Evolutionary conservation across 2,888 invertebrate genomes (phyloP), one percentile per base, ranked within the genome.

Genomic region (Macropis europaea): DNA sequence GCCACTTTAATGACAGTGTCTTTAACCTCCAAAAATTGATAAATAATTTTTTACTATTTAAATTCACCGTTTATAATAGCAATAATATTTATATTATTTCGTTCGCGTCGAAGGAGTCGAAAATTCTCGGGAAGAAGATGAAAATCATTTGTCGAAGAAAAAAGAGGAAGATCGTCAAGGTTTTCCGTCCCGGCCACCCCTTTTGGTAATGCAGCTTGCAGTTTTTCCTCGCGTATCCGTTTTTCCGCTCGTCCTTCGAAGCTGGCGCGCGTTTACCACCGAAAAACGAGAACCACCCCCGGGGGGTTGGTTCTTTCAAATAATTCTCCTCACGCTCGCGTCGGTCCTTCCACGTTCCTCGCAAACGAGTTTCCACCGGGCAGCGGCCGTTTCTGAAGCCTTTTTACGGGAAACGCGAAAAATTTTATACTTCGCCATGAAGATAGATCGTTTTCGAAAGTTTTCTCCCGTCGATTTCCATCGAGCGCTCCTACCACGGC

Each of bases 251-350:
- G 66, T 43, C 66, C 71, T 62, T 59, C 53, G 61, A 66, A 40
- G 66, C 62, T 66, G 73, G 62, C 57, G 56, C 22, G 53, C 38
- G 71, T 64, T 66, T 71, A 71, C 52, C 40, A 43, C 34, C 63
- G 64, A 73, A 75, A 72, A 75, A 64, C 59, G 68, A 75, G 62
- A 56, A 60, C 32, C 40, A 47, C 53, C 59, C 54, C 42, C 15
- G 34, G 5, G 11, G 24, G 38, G 22, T 28, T 59, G 53, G 63
- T 63, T 74, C 72, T 74, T 68, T 72, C 72, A 68, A 72, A 74
- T 72, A 60, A 68, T 73, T 75, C 61, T 77, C 45, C 38, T 53
- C 62, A 43, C 57, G 56, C 59, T 54, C 59, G 59, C 48, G 19
- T 43, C 47, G 36, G 34, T 57, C 48, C 50, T 50, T 57, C 56